Evolutionary conservation across 2,888 invertebrate genomes (phyloP), one percentile per base, ranked within the genome.

Genomic region (Oegoconia quadripuncta): DNA sequence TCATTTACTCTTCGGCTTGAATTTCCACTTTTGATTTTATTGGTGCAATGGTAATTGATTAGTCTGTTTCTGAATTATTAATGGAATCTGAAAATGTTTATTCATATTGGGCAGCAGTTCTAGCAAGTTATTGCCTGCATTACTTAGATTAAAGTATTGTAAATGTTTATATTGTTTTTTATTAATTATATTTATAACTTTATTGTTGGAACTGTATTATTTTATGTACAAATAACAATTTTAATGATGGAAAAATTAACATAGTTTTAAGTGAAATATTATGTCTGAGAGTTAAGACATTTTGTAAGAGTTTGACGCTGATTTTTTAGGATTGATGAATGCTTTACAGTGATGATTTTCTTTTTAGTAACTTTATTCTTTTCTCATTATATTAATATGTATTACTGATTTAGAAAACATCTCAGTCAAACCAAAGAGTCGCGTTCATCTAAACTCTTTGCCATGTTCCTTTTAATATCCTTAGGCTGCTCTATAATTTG

Each of bases 161-260:
- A 64, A 69, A 70, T 66, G 69, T 76, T 76, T 74, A 74, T 79
- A 80, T 78, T 79, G 73, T 80, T 78, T 83, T 74, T 64, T 74
- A 74, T 76, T 69, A 55, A 71, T 71, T 65, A 62, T 64, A 75
- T 73, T 79, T 80, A 59, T 78, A 80, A 72, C 74, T 74, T 68
- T 38, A 34, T 81, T 77, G 86, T 84, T 82, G 80, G 76, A 70
- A 77, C 68, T 73, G 74, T 81, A 82, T 82, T 81, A 81, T 79
- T 84, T 71, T 67, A 64, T 86, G 87, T 87, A 86, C 87, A 86
- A 86, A 86, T 82, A 83, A 80, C 78, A 74, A 77, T 80, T 80
- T 75, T 79, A 75, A 73, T 74, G 65, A 72, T 66, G 62, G 63
- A 64, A 68, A 76, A 59, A 71, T 67, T 80, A 81, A 78, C 68